Evolutionary conservation across 2,797 vertebrate genomes (phyloP), one percentile per base, ranked within the genome.

Genomic region (Varecia variegata): DNA sequence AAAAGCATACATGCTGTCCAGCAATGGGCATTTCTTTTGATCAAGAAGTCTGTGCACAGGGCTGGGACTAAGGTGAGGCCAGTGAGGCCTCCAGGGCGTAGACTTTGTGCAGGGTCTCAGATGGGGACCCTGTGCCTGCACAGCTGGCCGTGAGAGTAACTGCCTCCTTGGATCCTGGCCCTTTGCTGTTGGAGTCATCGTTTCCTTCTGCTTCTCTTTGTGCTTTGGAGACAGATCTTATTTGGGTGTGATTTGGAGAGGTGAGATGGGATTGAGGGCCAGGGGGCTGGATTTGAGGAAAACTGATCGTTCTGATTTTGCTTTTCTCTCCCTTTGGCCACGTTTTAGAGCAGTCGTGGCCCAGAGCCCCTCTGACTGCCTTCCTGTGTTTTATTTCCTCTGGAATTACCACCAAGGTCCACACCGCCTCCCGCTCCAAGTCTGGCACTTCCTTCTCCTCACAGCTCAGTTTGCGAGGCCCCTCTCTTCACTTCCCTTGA

Each of bases 131-230:
- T 82, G 56, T 14, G 5, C 20, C 85, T 43, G 62, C 35, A 0
- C 6, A 30, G 0, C 32, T 25, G 70, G 25, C n/a, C 0, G 0
- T 0, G 38, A 92, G 8, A 50, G 30, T 38, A 32, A 85, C 62
- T 0, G 0, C 56, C 52, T 97, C 80, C 87, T 90, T 91, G 65
- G 67, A 25, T 52, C 38, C 35, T 43, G 82, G 30, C 71, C 79
- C n/a, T 56, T 81, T 92, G 40, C 35, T 71, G 9, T 1, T 14
- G 25, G 43, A 82, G 27, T 56, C 67, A 5, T 2, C 4, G 4
- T 52, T 68, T 58, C 58, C 47, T 68, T 68, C 47, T 38, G 10
- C n/a, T 94, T 89, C 54, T 68, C 85, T 70, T 30, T n/a, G 50
- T 81, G 67, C 32, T 47, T 35, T 14, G 50, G 40, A 83, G 58